A percentile compares a stretch with the other conserved stretches of the same genome.
Conservation (phyloP, 2,888 invertebrate species). For the Brenthis hecate region DNA sequence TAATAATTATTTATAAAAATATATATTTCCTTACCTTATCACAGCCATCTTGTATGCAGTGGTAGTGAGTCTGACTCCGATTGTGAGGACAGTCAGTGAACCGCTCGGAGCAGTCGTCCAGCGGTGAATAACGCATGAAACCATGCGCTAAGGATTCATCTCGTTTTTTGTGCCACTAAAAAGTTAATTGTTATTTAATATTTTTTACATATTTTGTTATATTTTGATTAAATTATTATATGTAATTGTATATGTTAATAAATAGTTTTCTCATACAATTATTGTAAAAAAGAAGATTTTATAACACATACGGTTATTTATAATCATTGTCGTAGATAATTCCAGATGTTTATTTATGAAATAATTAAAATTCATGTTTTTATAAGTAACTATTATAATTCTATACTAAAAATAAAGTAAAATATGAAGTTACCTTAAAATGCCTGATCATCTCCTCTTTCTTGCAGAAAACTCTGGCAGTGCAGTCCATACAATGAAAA, state of each 20-base stretch:
- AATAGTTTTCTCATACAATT: too few relatives aligned
- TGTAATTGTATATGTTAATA: too few relatives aligned
- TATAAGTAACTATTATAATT: too few relatives aligned
- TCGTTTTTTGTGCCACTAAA: conserved; percentile 98
- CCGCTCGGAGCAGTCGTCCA: conserved; percentile 95
- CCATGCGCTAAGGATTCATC: conserved; percentile 98
- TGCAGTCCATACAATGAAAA: conserved; percentile 92
- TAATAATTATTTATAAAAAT: too few relatives aligned
- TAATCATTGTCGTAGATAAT: too few relatives aligned
- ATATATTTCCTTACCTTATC: conserved; percentile 84
- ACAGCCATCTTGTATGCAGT: conserved; percentile 96
- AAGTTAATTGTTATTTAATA: conserved; percentile 2
- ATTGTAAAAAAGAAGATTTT: too few relatives aligned
- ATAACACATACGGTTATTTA: too few relatives aligned
- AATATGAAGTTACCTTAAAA: conserved; percentile 83
- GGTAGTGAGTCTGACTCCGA: conserved; percentile 97
- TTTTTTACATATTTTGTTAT: neutral
- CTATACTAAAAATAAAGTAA: too few relatives aligned
- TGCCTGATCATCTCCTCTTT: conserved; percentile 99
- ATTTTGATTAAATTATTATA: too few relatives aligned
- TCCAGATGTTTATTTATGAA: too few relatives aligned
- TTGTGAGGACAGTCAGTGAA: conserved; percentile 95
- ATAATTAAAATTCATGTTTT: too few relatives aligned
- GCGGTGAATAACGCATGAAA: conserved; percentile 96
- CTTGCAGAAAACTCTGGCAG: conserved; percentile 94